Base-by-base conservation (phyloP, 2,888 invertebrate genomes). In the Pollenia amentaria region DNA sequence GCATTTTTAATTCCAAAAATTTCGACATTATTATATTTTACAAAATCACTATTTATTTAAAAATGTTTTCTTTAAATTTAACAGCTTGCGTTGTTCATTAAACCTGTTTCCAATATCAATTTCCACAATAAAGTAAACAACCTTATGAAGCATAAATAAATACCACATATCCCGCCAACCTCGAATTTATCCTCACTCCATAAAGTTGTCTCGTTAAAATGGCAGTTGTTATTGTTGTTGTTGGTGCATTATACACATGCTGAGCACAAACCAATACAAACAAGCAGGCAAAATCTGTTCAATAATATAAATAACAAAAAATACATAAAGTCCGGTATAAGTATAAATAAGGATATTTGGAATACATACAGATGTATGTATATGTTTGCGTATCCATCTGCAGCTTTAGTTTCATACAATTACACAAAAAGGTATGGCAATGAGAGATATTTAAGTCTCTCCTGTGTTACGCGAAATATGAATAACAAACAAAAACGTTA, bases 71-170 rank as follows among this genome's bases (percentile, higher is more conserved):
- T n/a, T 76, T 64, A 40, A 53, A 64, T 51, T 51, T 42, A 62
- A n/a, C 42, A 64, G 14, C 38, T 48, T 53, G 21, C 29, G 29
- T 65, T 69, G 73, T 79, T 62, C 84, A 75, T 73, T 79, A 53
- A 75, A 73, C 67, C 53, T 73, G 60, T 79, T 79, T 78, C 60
- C 67, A 84, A 73, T 75, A 79, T 75, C 84, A 78, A 84, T 84
- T 84, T 75, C 75, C 73, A 76, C 79, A 73, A 67, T 75, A 79
- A 75, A 69, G 75, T 79, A 73, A 84, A 75, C 78, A 75, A 2
- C 44, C 51, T 79, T 51, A 46, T 51, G n/a, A 40, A 51, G 21
- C 42, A 53, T 29, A 65, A 65, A 55, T 55, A 64, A 40, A 51
- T 21, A 64, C 7, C 9, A 29, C 29, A 29, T 3, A 42, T 42